Evolutionary conservation across 2,797 vertebrate species (phyloP).

Genomic region (Ceryle rudis): DNA sequence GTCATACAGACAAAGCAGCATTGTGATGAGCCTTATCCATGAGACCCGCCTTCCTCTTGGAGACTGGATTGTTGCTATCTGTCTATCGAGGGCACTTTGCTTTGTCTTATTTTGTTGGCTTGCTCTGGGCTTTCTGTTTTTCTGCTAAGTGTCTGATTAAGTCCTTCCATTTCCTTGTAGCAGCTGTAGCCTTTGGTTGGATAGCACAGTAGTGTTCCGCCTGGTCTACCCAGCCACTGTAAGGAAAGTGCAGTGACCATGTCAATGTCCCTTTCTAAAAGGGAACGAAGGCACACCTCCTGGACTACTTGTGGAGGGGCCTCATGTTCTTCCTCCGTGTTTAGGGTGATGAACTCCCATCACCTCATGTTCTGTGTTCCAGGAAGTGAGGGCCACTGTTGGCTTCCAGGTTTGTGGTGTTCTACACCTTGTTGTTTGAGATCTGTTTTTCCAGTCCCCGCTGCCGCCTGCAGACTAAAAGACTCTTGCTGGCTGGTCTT

Average conservation of each 20-base stretch:
- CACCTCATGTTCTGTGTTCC: background rate
- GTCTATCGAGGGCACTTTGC: background rate
- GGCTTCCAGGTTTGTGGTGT: background rate
- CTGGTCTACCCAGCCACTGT: background rate
- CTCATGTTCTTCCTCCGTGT: background rate
- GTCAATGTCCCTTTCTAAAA: background rate
- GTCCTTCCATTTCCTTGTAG: background rate
- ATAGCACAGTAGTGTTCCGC: background rate
- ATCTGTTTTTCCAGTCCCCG: background rate
- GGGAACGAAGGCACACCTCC: background rate
- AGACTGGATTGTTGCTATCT: background rate
- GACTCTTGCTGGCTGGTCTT: background rate
- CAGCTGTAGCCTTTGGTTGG: background rate
- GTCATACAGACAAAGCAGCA: background rate
- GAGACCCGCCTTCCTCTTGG: background rate
- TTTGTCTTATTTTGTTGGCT: background rate
- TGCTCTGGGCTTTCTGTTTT: background rate
- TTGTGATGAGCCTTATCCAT: background rate
- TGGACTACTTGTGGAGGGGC: background rate
- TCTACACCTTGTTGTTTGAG: background rate
- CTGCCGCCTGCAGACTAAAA: background rate
- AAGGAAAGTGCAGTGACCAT: background rate
- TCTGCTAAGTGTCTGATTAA: background rate
- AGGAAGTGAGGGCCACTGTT: fast-evolving
- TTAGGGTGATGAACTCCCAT: background rate